Conservation (phyloP, 2,888 invertebrate genomes). For the Tetragnatha montana region DNA sequence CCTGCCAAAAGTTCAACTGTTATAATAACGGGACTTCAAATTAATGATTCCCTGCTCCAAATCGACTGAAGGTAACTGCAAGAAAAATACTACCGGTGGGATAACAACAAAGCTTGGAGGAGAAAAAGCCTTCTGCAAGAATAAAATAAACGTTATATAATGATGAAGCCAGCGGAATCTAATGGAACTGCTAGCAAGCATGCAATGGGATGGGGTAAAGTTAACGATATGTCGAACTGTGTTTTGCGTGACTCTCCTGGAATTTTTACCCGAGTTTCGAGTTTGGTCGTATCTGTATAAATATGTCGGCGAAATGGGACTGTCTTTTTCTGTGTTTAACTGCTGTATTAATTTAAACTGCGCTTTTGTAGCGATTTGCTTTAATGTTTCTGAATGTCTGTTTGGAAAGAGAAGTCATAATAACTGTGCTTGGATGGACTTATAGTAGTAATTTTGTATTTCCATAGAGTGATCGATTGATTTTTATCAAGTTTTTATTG, state of each 20-base stretch:
- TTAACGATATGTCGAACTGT: constrained; percentile 48
- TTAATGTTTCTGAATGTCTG: background rate
- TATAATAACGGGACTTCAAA: constrained; percentile 25
- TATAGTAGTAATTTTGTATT: background rate
- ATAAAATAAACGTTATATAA: constrained; percentile 50
- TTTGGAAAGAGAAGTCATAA: background rate
- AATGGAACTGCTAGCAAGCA: constrained; percentile 34
- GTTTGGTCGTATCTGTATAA: background rate
- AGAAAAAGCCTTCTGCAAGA: background rate
- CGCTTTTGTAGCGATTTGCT: background rate
- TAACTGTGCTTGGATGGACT: background rate
- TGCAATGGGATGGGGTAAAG: constrained; percentile 42
- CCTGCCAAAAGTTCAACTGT: constrained; percentile 11
- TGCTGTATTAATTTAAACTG: background rate
- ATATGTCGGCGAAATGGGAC: background rate
- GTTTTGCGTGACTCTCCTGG: constrained; percentile 41
- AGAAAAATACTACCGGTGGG: background rate
- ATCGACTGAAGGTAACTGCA: background rate
- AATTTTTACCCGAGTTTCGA: background rate
- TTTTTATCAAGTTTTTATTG: no score
- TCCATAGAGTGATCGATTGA: no score
- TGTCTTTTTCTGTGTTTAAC: background rate
- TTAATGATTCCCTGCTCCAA: constrained; percentile 40
- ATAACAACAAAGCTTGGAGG: background rate
- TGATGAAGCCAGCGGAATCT: constrained; percentile 26